Evolutionary conservation across 2,797 vertebrate species (phyloP).

Genomic region (Spinus olivaceus): DNA sequence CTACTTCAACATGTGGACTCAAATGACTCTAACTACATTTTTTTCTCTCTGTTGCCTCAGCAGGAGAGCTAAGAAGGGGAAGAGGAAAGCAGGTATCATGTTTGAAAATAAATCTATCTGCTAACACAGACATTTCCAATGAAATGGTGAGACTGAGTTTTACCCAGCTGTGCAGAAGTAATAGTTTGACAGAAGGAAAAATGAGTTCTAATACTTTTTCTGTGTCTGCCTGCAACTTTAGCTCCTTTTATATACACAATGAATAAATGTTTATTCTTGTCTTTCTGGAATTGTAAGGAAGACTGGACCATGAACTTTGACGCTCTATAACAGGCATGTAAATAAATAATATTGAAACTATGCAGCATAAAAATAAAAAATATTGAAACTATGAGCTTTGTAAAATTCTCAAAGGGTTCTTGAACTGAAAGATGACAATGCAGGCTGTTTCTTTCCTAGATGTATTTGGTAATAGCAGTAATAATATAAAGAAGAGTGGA

Average conservation of each 20-base stretch:
- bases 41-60: neutral
- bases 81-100: neutral
- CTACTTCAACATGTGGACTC: neutral
- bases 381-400: neutral
- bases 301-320: neutral
- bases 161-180: neutral
- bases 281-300: neutral
- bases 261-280: neutral
- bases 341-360: neutral
- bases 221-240: neutral
- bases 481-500: neutral
- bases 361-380: neutral
- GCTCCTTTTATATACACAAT: neutral
- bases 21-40: neutral
- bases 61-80: neutral
- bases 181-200: neutral
- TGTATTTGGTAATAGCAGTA: neutral
- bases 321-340: neutral
- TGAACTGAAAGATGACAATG: neutral
- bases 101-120: neutral
- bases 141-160: neutral
- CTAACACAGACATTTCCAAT: neutral
- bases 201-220: neutral
- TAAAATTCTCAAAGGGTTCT: neutral
- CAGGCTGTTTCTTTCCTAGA: accelerated